Percentiles rank a stretch among this genome's conserved stretches.
phyloP scores from a whole-genome alignment of 2,113 vertebrate species.

The Lepus europaeus region DNA sequence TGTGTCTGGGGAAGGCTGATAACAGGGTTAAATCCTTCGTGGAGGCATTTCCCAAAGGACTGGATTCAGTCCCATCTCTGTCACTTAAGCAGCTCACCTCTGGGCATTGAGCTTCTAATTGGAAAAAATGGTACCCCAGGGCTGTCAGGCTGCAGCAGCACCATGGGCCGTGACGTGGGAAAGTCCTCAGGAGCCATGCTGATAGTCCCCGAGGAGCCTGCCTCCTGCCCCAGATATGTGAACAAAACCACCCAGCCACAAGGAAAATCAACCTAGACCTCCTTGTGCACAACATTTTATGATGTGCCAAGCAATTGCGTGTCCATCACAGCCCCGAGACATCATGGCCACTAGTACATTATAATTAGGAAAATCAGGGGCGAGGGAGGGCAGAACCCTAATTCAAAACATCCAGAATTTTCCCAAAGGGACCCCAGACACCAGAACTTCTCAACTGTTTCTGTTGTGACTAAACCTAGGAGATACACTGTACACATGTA shows the following conservation, averaged over 20 bases:
- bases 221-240: too few species aligned
- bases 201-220: fast-evolving
- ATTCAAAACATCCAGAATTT: background rate
- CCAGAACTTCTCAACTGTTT: background rate
- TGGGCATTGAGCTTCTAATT: background rate
- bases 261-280: background rate
- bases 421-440: background rate
- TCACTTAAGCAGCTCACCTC: background rate
- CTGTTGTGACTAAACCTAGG: background rate
- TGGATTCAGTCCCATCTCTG: background rate
- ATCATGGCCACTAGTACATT: background rate
- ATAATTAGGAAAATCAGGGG: background rate
- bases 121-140: background rate
- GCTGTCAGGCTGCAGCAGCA: background rate
- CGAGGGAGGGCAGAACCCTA: background rate
- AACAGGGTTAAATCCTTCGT: background rate
- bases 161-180: background rate
- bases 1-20: background rate
- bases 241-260: background rate
- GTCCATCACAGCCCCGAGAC: background rate
- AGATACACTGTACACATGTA: background rate
- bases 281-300: background rate
- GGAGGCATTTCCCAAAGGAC: background rate
- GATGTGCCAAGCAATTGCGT: background rate
- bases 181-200: fast-evolving